A percentile compares a stretch with the other conserved stretches of the same genome.
These are phyloP conservation scores for Scaptomyza graminum DNA, from an alignment of 1,140 invertebrate genomes.

Conservation along the genomic window DNA sequence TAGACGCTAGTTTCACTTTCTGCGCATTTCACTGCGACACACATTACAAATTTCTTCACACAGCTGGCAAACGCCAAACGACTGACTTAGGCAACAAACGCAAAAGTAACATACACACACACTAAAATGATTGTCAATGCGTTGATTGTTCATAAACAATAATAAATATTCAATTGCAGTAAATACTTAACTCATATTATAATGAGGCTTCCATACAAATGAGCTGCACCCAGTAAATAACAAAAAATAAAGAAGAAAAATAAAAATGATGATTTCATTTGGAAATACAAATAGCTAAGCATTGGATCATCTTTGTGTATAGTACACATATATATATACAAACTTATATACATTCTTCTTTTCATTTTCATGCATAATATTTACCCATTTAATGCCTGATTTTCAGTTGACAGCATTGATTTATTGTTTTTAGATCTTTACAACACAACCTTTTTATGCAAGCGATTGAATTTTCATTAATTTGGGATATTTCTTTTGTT, in stretches of 20 bases:
- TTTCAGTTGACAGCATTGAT: slow-evolving; percentile 1
- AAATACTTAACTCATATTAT: slow-evolving; percentile 20
- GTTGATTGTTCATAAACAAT: slow-evolving; percentile 8
- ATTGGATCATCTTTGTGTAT: background rate
- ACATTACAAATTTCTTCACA: slow-evolving; percentile 72
- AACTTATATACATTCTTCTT: too few species aligned
- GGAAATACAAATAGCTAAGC: background rate
- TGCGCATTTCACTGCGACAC: slow-evolving; percentile 74
- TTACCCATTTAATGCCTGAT: background rate
- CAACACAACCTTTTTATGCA: slow-evolving; percentile 1
- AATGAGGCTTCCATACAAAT: slow-evolving; percentile 42
- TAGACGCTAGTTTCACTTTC: slow-evolving; percentile 78
- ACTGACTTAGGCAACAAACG: slow-evolving; percentile 60
- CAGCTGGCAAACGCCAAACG: slow-evolving; percentile 37
- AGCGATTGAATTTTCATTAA: slow-evolving; percentile 7
- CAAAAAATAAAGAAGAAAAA: slow-evolving; percentile 4
- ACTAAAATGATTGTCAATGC: slow-evolving; percentile 9
- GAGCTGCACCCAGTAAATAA: slow-evolving; percentile 35
- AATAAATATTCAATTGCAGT: slow-evolving; percentile 26
- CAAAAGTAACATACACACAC: slow-evolving; percentile 56
- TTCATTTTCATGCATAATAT: too few species aligned
- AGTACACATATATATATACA: too few species aligned
- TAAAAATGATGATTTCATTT: slow-evolving; percentile 2
- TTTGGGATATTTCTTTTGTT: slow-evolving; percentile 1
- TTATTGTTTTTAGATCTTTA: background rate